These are phyloP conservation scores for Sylvicola cinctus DNA, from an alignment of 2,888 invertebrate species.

Conservation along the genomic window DNA sequence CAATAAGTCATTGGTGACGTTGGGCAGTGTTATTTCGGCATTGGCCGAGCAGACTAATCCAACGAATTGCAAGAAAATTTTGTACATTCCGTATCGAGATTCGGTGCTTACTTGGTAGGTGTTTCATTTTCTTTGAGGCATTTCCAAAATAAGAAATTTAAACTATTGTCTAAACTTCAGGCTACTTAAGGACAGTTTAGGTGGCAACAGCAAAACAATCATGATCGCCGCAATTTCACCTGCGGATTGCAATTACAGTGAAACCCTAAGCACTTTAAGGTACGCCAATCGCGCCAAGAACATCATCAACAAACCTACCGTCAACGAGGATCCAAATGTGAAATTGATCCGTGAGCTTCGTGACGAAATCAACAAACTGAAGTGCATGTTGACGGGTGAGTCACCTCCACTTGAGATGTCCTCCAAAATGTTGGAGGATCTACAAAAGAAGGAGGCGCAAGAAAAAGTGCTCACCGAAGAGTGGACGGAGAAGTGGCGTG, in stretches of 20 bases:
- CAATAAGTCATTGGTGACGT: slow-evolving; percentile 72
- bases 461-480: slow-evolving; percentile 77
- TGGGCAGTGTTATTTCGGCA: slow-evolving; percentile 74
- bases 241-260: slow-evolving; percentile 71
- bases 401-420: slow-evolving; percentile 37
- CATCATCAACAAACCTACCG: slow-evolving; percentile 77
- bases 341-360: slow-evolving; percentile 67
- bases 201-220: slow-evolving; percentile 78
- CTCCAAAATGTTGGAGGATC: slow-evolving; percentile 51
- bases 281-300: slow-evolving; percentile 82
- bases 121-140: background rate
- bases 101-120: slow-evolving; percentile 64
- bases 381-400: slow-evolving; percentile 49
- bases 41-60: slow-evolving; percentile 40
- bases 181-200: slow-evolving; percentile 66
- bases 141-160: background rate
- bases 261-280: slow-evolving; percentile 65
- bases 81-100: slow-evolving; percentile 74
- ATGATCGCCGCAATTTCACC: slow-evolving; percentile 74
- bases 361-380: slow-evolving; percentile 66
- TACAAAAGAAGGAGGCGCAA: slow-evolving; percentile 78
- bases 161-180: background rate
- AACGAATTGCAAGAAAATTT: slow-evolving; percentile 26
- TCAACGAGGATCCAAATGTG: slow-evolving; percentile 78
- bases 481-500: slow-evolving; percentile 87